A percentile compares a stretch with the other conserved stretches of the same genome.
phyloP scores from a whole-genome alignment of 2,888 invertebrate species.

The Arge pagana region DNA sequence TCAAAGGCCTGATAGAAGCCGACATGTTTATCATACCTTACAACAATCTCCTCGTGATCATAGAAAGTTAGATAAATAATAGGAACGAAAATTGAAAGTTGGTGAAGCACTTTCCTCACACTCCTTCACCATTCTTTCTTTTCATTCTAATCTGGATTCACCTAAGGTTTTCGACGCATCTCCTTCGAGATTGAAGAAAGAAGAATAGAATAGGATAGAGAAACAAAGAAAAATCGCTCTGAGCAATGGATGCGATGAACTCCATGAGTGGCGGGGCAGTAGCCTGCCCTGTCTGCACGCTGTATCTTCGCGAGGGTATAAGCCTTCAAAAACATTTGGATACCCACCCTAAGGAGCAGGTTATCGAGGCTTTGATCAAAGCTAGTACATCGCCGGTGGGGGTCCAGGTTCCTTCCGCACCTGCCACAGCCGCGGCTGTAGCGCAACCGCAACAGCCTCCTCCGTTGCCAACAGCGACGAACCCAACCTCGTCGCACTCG shows the following conservation, averaged over 20 bases:
- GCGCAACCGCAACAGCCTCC: conserved; percentile 39
- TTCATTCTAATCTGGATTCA: no score
- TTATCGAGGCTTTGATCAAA: conserved; percentile 76
- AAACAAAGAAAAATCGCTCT: conserved; percentile 4
- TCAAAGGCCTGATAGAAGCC: conserved; percentile 20
- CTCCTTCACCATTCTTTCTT: no score
- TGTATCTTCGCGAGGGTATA: conserved; percentile 82
- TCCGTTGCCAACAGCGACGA: conserved; percentile 42
- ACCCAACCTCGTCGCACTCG: conserved; percentile 41
- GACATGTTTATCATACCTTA: conserved; percentile 13
- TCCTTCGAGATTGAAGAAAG: not conserved
- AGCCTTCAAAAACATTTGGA: conserved; percentile 79
- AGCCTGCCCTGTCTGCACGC: conserved; percentile 82
- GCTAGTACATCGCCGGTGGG: conserved; percentile 50
- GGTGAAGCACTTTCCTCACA: no score
- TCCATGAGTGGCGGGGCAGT: conserved; percentile 47
- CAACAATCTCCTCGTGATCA: conserved; percentile 14
- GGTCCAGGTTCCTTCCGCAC: conserved; percentile 27
- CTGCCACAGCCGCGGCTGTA: conserved; percentile 34
- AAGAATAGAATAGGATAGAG: conserved; percentile 4
- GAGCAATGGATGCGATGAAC: conserved; percentile 33
- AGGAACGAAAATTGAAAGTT: no score
- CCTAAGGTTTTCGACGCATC: no score
- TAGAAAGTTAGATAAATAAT: conserved; percentile 11
- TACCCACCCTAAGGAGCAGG: conserved; percentile 87